Evolutionary conservation across 2,113 vertebrate species (phyloP).

Genomic region (Pogonocichla stellata): DNA sequence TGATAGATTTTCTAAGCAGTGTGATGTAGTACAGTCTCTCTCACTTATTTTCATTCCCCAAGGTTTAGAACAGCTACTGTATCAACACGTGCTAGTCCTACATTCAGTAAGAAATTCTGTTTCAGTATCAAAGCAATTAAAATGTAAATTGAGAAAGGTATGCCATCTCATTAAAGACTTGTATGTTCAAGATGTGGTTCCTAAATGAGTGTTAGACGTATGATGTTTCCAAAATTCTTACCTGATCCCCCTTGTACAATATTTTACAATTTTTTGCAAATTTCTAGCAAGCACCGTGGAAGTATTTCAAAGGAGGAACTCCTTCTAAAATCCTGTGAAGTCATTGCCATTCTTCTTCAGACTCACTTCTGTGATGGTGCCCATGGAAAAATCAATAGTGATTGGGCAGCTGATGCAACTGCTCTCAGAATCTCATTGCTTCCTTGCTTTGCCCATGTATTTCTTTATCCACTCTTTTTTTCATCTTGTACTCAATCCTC

Average conservation of each 20-base stretch:
- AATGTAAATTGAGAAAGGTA: background rate
- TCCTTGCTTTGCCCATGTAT: background rate
- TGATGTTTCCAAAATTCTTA: background rate
- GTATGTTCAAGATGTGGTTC: background rate
- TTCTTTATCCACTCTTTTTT: background rate
- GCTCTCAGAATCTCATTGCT: background rate
- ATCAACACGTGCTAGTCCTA: background rate
- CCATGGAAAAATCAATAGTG: background rate
- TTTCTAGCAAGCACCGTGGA: background rate
- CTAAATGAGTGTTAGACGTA: background rate
- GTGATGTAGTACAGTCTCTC: background rate
- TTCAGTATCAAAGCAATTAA: background rate
- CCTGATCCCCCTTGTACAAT: background rate
- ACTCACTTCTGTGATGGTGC: background rate
- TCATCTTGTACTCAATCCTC: background rate
- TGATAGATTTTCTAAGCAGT: background rate
- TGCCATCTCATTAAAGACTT: background rate
- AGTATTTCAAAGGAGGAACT: background rate
- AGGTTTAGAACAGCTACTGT: background rate
- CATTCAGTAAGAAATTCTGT: background rate
- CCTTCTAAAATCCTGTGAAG: background rate
- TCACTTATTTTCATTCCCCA: background rate
- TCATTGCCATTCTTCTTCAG: background rate
- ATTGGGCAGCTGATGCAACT: background rate
- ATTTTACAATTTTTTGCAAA: background rate